These are phyloP conservation scores for Hyles lineata DNA, from an alignment of 2,888 invertebrate genomes.

Conservation along the genomic window DNA sequence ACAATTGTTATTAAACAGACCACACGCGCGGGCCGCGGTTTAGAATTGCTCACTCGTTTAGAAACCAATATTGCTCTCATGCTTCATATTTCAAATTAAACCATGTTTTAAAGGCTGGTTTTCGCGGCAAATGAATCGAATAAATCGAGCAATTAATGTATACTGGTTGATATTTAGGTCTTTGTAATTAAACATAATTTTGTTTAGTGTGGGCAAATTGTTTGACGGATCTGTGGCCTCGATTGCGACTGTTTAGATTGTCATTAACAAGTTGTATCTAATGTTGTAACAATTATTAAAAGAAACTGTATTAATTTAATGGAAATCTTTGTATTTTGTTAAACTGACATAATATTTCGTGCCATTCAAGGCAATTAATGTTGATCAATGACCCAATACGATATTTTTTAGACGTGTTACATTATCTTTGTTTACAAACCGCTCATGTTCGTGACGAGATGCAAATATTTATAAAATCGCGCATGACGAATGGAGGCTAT, in stretches of 20 bases:
- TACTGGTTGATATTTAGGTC: background rate
- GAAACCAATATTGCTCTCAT: conserved; percentile 9
- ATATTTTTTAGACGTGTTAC: background rate
- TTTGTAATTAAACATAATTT: background rate
- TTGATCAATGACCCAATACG: background rate
- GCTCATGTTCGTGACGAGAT: background rate
- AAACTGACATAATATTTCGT: no score
- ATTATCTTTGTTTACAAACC: background rate
- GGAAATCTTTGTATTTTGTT: no score
- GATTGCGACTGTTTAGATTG: background rate
- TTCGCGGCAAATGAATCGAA: background rate
- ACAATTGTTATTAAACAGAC: conserved; percentile 7
- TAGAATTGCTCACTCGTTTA: conserved; percentile 6
- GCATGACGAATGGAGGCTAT: background rate
- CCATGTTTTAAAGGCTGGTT: background rate
- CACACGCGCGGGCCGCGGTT: background rate
- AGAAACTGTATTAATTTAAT: no score
- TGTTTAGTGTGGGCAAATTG: background rate
- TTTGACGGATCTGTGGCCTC: conserved; percentile 6
- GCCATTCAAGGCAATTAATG: background rate
- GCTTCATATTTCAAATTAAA: conserved; percentile 9
- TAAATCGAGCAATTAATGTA: conserved; percentile 1
- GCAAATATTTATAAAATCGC: background rate
- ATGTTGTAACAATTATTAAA: no score
- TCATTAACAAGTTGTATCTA: background rate